Conservation (phyloP, 2,113 vertebrate species). For the Nestor notabilis region DNA sequence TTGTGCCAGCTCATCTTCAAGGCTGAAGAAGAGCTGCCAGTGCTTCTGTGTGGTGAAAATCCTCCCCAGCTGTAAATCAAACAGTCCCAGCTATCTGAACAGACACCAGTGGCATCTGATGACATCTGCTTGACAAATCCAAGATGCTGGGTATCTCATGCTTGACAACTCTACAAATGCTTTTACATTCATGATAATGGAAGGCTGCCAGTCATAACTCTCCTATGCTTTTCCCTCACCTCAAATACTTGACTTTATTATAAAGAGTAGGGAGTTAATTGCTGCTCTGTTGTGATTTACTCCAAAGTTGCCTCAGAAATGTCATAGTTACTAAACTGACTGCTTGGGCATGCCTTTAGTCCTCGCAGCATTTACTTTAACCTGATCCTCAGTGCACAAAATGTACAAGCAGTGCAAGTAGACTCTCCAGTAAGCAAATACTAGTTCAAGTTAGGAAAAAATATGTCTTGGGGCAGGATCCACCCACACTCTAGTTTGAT, state of each 20-base stretch:
- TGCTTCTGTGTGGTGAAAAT: background rate
- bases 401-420: background rate
- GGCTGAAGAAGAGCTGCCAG: background rate
- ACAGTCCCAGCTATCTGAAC: background rate
- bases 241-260: background rate
- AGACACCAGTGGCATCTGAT: background rate
- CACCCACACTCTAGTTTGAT: background rate
- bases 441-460: background rate
- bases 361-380: background rate
- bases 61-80: background rate
- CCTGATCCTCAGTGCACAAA: background rate
- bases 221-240: background rate
- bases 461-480: background rate
- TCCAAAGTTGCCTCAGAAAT: background rate
- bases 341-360: background rate
- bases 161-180: background rate
- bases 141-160: background rate
- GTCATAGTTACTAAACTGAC: background rate
- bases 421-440: background rate
- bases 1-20: background rate
- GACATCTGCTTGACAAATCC: background rate
- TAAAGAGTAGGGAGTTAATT: background rate
- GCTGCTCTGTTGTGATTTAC: background rate
- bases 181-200: background rate
- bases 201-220: slow-evolving; percentile 9